Evolutionary conservation across 1,140 invertebrate genomes (phyloP), one percentile per base, ranked within the genome.

Genomic region (Saccostrea echinata): DNA sequence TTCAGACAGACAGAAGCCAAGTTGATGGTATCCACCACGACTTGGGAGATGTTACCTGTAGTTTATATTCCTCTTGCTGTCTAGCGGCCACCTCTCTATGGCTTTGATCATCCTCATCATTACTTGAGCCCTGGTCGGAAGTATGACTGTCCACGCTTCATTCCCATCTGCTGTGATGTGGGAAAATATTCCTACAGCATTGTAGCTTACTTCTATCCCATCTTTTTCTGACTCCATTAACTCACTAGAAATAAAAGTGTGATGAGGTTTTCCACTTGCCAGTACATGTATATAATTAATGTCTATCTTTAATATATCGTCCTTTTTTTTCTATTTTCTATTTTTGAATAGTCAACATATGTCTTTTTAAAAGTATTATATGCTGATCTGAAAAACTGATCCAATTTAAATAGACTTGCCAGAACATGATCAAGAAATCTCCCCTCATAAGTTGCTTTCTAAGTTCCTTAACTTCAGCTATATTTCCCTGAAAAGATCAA

Each of bases 141-240:
- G 94, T 12, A 96, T 94, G 4, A 98, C 96, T 0, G 96, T 97
- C 98, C 98, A 99, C 0, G 96, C 96, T 71, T 96, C 96, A 0
- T 96, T 95, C 0, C 98, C 98, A 95, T 99, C 98, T 0, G 98
- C 98, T 3, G 98, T 97, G 95, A 99, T 97, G 94, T 99, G 98
- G 18, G 98, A 97, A 81, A 99, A 96, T 12, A 99, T 98, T 30
- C 98, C 98, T 16, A 98, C 98, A 24, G 98, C 98, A 96, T 99
- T 99, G 95, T 99, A 99, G 92, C 98, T 98, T 81, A 98, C 98
- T 96, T 99, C 98, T 90, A 99, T 99, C 43, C 98, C 98, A 95
- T 99, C 98, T 92, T 97, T 97, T 13, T 96, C 96, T 0, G 97
- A 98, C 86, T 97, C 96, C 13, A 99, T 95, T 16, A 99, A 95